Evolutionary conservation across 2,888 invertebrate genomes (phyloP), one percentile per base, ranked within the genome.

Genomic region (Drosophila eohydei): DNA sequence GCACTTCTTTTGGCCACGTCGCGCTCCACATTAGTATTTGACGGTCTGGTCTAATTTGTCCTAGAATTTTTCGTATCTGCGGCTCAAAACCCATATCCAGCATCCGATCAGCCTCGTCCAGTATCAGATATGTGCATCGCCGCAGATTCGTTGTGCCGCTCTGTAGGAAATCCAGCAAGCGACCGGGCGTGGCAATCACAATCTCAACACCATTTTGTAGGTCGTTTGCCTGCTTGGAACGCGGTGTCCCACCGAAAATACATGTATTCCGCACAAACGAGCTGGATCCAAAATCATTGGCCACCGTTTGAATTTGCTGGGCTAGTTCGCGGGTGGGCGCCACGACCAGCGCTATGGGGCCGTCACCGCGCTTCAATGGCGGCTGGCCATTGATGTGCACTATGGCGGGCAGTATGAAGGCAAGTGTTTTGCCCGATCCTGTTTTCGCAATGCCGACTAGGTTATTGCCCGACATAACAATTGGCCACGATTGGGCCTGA

Each of bases 51-150:
- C 98, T 94, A 83, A 98, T 97, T 93, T 98, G 98, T 90, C 97
- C 97, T 82, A 98, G 95, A 86, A 98, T 97, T 93, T 98, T 98
- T 60, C 98, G 94, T 80, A 98, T 98, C 93, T 98, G 98, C 4
- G 98, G 98, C 92, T 98, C 98, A 92, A 98, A 98, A 74, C 98
- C 98, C 98, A 99, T 98, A 93, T 98, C 98, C 88, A 98, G 94
- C 98, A 98, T 98, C 56, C 98, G 94, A 92, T 98, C 98, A 68
- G 98, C 98, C 93, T 98, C 98, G 93, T 98, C 98, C 63, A 98
- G 93, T 0, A 98, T 97, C 76, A 98, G 93, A 91, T 97, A 98
- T 3, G 97, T 97, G 90, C 96, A 96, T 56, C 96, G 94, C 28
- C 95, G 94, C 58, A 97, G 92, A 91, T 96, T 96, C 3, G 96